phyloP scores from a whole-genome alignment of 2,888 invertebrate species.

The Pegoplata infirma region DNA sequence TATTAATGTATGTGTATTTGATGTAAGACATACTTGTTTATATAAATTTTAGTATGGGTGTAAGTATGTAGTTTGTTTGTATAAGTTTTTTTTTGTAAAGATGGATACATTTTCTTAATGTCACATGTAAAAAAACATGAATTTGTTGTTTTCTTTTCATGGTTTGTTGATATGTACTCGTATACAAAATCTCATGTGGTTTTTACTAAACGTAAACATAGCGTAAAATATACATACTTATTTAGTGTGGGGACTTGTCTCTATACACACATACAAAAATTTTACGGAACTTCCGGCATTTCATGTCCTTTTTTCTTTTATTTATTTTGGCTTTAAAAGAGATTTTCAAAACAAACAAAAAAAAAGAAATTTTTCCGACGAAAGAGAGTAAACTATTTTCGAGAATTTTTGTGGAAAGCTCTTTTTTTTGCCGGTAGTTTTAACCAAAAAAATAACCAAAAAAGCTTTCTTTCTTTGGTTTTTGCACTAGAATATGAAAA shows the following conservation, averaged over 20 bases:
- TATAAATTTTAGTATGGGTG: too few species aligned
- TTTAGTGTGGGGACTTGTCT: background rate
- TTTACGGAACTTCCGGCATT: slow-evolving; percentile 15
- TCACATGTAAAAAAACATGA: slow-evolving; percentile 29
- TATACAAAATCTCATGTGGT: background rate
- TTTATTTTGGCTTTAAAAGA: background rate
- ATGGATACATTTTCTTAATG: background rate
- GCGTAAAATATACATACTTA: slow-evolving; percentile 1
- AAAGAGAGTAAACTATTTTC: background rate
- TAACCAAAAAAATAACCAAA: too few species aligned
- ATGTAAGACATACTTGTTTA: too few species aligned
- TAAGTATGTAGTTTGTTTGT: background rate
- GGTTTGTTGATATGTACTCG: background rate
- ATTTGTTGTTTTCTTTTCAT: slow-evolving; percentile 23
- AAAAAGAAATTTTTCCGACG: too few species aligned
- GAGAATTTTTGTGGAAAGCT: slow-evolving; percentile 12
- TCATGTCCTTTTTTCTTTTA: background rate
- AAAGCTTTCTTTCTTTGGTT: background rate
- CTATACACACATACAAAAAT: background rate
- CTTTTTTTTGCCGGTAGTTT: background rate
- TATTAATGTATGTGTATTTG: too few species aligned
- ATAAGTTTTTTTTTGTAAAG: too few species aligned
- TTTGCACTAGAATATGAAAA: background rate
- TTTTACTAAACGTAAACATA: slow-evolving; percentile 23
- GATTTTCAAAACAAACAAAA: background rate